Evolutionary conservation across 2,888 invertebrate species (phyloP), one percentile per base, ranked within the genome.

Genomic region (Timema podura): DNA sequence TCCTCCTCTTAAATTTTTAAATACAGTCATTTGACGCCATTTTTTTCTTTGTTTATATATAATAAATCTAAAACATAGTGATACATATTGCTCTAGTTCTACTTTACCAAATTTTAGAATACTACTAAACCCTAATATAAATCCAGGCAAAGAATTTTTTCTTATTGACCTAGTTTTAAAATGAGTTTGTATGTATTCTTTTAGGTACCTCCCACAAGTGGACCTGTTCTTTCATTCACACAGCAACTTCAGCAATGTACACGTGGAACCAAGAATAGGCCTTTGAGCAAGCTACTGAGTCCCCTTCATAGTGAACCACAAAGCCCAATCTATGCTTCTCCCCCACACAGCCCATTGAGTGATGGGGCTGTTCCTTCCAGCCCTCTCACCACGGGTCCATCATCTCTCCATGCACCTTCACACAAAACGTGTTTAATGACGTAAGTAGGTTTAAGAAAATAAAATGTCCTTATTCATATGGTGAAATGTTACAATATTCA

Each of bases 191-290:
- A 48, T 65, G n/a, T 69, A 48, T 30, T 65, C 65, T 51, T 51
- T 54, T 54, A 57, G 11, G 69, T 44, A 9, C 44, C 54, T 49
- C 13, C 51, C 9, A n/a, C 49, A 16, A 68, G 48, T 44, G 70
- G 70, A 51, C 61, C 67, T 47, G 64, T 61, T 13, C 85, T 96
- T 78, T 94, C 95, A 66, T 96, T 96, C 82, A 95, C 95, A 5
- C 95, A 96, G 81, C 95, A 96, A 83, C 85, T 96, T 68, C 95
- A 96, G 75, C 90, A 93, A 74, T 91, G 92, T 79, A 90, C 92
- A 0, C 84, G 92, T 72, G 88, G 88, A 78, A 81, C 86, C 11
- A 87, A 88, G 76, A 85, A 85, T 71, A 83, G 91, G 54, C 88
- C 91, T 0, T 80, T 88, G 57, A 86, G 87, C 74, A 86, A 88